Evolutionary conservation across 2,113 vertebrate species (phyloP), one percentile per base, ranked within the genome.

Genomic region (Oreotragus oreotragus): DNA sequence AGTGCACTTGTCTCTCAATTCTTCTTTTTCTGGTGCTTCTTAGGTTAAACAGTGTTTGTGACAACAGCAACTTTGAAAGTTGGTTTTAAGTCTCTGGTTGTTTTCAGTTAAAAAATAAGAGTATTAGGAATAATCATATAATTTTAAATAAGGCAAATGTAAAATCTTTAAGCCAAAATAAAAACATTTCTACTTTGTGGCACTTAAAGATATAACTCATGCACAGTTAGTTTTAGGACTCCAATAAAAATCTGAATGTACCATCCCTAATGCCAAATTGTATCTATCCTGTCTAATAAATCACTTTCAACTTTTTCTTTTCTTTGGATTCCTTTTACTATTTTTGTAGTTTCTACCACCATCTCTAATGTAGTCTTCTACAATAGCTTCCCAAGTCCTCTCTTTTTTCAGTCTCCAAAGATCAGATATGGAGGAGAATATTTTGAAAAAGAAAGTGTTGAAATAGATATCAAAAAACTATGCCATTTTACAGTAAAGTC

Each of bases 1-100:
- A 92, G 0, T 96, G 97, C 97, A 97, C 94, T 97, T 95, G 60
- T 81, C 92, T 98, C 97, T 98, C 94, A 8, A 96, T 97, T 98
- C 97, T 97, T 96, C 97, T 98, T 98, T 98, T 97, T 84, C 85
- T 93, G 85, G 33, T 88, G 33, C 73, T 96, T 96, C 79, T 55
- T 83, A 92, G 43, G 84, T 89, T 79, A 91, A 83, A 53, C 49
- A 83, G 49, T 83, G 43, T 77, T 86, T 92, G 28, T 84, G 76
- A 92, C 64, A 90, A 90, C 0, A 88, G 11, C n/a, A 88, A 91
- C 76, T 94, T 33, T 96, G n/a, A 97, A 97, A 89, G 30, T 57
- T 94, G 14, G 21, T 84, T 94, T 93, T 90, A 91, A 97, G 33
- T 86, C 30, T 94, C 43, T 87, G 28, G 17, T 47, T 80, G 11